A percentile compares a stretch with the other conserved stretches of the same genome.
Evolutionary conservation across 2,113 vertebrate genomes (phyloP).

Genomic region (Rhegmatorhina hoffmannsi): DNA sequence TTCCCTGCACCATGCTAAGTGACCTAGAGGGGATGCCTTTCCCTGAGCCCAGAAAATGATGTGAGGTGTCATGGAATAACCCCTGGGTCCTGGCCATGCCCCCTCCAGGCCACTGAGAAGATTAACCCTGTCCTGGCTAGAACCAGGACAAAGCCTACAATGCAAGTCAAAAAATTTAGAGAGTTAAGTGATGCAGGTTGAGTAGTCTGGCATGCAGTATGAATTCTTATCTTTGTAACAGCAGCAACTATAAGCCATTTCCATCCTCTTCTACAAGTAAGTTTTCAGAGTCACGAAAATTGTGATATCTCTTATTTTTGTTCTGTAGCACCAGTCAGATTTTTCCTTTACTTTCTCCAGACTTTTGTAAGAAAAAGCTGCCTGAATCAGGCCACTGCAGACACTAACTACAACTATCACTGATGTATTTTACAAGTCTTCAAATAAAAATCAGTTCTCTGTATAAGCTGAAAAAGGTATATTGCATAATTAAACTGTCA

Average conservation of each 20-base stretch:
- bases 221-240: neutral
- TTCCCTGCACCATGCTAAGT: no score
- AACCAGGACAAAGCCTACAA: neutral
- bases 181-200: neutral
- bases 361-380: neutral
- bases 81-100: neutral
- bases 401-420: neutral
- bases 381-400: neutral
- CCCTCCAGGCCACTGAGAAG: neutral
- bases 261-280: neutral
- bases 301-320: neutral
- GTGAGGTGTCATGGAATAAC: neutral
- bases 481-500: neutral
- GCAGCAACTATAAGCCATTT: neutral
- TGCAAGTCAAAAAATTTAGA: neutral
- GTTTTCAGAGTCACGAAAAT: neutral
- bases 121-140: neutral
- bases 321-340: neutral
- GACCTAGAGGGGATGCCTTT: neutral
- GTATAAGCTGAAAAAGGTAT: neutral
- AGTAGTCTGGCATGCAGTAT: neutral
- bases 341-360: neutral
- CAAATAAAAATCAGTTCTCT: neutral
- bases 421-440: neutral
- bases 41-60: rapidly evolving